phyloP scores from a whole-genome alignment of 2,797 vertebrate genomes.

The Furcifer pardalis region DNA sequence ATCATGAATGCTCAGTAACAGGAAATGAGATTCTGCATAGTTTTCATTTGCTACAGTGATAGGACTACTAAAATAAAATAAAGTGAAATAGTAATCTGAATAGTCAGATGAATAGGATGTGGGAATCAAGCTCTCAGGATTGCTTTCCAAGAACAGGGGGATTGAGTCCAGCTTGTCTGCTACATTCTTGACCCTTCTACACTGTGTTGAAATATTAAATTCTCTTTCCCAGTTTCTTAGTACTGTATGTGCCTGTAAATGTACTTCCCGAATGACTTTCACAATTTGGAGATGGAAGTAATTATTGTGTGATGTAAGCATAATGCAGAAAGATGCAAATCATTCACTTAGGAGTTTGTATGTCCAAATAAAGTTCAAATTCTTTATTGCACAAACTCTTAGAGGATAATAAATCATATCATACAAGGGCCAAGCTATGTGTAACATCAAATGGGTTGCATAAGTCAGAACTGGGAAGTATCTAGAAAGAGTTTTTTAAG shows the following conservation, averaged over 20 bases:
- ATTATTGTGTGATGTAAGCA: not conserved
- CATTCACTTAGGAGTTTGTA: not conserved
- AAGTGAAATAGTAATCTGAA: not conserved
- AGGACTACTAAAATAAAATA: not conserved
- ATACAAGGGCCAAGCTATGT: not conserved
- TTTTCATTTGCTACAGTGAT: not conserved
- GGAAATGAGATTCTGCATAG: not conserved
- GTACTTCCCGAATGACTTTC: slow-evolving; percentile 23
- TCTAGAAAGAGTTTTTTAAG: not conserved
- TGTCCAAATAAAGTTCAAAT: not conserved
- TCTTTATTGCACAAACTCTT: not conserved
- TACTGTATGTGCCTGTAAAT: not conserved
- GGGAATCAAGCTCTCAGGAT: slow-evolving; percentile 40
- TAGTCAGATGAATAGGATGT: not conserved
- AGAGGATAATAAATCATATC: not conserved
- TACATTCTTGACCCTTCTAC: slow-evolving; percentile 13
- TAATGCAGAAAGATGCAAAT: not conserved
- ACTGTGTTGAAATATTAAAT: slow-evolving; percentile 36
- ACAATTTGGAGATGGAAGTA: not conserved
- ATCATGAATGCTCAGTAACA: not conserved
- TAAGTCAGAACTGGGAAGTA: not conserved
- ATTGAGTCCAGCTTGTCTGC: slow-evolving; percentile 47
- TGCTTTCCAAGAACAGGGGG: slow-evolving; percentile 49
- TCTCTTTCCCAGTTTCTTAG: not conserved
- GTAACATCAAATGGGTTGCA: not conserved